A percentile compares a stretch with the other conserved stretches of the same genome.
phyloP scores from a whole-genome alignment of 2,888 invertebrate genomes.

The Apodemia zela region DNA sequence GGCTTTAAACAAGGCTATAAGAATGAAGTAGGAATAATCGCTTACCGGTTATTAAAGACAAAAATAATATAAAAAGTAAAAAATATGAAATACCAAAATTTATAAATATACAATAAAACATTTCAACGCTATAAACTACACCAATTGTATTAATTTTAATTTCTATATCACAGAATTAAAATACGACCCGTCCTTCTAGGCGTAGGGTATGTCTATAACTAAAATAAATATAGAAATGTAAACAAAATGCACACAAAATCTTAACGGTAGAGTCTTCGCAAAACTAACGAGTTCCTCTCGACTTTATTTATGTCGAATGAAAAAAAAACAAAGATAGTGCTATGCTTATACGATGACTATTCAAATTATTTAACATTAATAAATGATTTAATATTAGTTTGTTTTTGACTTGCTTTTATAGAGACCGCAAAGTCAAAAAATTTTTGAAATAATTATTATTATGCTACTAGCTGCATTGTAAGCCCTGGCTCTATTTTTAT shows the following conservation, averaged over 20 bases:
- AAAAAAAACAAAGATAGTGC: too few relatives aligned
- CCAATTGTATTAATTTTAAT: conserved; percentile 44
- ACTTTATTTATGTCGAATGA: too few relatives aligned
- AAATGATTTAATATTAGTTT: too few relatives aligned
- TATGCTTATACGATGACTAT: too few relatives aligned
- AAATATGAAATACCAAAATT: conserved; percentile 2
- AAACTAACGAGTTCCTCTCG: too few relatives aligned
- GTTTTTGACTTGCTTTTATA: too few relatives aligned
- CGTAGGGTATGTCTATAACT: conserved; percentile 10
- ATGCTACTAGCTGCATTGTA: too few relatives aligned
- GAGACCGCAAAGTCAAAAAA: too few relatives aligned
- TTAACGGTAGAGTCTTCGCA: too few relatives aligned
- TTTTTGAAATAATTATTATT: too few relatives aligned
- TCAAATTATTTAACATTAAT: too few relatives aligned
- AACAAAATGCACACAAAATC: conserved; percentile 11
- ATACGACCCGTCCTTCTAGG: conserved; percentile 52
- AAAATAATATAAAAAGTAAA: not conserved
- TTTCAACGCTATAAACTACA: conserved; percentile 27
- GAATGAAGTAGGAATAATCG: not conserved
- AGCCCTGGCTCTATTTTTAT: too few relatives aligned
- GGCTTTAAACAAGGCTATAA: not conserved
- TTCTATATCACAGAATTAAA: conserved; percentile 76
- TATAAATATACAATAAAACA: conserved; percentile 24
- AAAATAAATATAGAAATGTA: conserved; percentile 15
- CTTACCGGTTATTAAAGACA: not conserved